Percentiles rank a stretch among this genome's conserved stretches.
phyloP scores from a whole-genome alignment of 2,113 vertebrate genomes.

The Sander lucioperca region DNA sequence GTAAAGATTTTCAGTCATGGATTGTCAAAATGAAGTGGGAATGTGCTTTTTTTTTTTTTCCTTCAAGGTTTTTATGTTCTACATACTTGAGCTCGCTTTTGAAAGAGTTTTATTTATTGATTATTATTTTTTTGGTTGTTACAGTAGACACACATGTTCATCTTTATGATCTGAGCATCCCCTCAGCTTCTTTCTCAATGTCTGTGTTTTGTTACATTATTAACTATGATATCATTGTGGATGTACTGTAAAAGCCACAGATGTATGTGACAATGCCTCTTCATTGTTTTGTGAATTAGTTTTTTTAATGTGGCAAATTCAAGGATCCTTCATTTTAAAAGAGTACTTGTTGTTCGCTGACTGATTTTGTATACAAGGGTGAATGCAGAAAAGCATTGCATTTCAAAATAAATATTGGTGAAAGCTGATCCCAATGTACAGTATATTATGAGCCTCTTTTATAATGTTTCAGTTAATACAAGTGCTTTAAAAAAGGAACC shows the following conservation, averaged over 20 bases:
- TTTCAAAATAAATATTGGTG: conserved; percentile 68
- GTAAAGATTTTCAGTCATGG: conserved; percentile 6
- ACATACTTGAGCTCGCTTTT: conserved; percentile 48
- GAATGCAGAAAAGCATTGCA: conserved; percentile 70
- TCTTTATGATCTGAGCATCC: conserved; percentile 26
- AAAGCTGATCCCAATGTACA: conserved; percentile 25
- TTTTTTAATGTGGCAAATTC: conserved; percentile 42
- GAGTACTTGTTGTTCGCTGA: conserved; percentile 59
- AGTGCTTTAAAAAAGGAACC: neutral
- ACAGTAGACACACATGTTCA: conserved; percentile 24
- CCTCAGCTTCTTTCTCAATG: conserved; percentile 34
- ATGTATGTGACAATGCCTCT: conserved; percentile 64
- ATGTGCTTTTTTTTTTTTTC: neutral
- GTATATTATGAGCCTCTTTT: neutral
- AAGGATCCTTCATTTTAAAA: conserved; percentile 76
- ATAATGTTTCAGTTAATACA: neutral
- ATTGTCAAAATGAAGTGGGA: conserved; percentile 10
- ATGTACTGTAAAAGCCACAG: conserved; percentile 60
- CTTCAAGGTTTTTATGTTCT: conserved; percentile 3
- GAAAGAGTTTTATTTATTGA: conserved; percentile 69
- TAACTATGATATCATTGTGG: conserved; percentile 61
- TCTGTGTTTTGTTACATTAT: conserved; percentile 67
- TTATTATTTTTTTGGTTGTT: conserved; percentile 3
- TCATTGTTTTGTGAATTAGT: conserved; percentile 61
- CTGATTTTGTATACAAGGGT: conserved; percentile 64